phyloP scores from a whole-genome alignment of 1,140 invertebrate species.

The Matsumurasca onukii region DNA sequence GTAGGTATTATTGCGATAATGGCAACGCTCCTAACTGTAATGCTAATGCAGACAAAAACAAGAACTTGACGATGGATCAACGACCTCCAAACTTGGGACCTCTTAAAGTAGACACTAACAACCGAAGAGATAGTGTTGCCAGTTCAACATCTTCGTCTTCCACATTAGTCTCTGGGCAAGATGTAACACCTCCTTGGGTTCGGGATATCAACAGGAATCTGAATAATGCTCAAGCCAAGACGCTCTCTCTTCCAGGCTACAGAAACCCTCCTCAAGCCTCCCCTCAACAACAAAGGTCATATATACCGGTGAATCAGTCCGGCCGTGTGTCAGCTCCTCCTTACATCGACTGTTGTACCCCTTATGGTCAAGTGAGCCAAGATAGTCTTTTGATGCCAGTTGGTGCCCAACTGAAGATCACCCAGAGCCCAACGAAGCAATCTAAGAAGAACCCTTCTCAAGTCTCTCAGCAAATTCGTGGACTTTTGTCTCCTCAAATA shows the following conservation, averaged over 20 bases:
- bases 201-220: constrained; percentile 15
- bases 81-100: not conserved
- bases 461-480: constrained; percentile 24
- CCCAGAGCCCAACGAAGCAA: not conserved
- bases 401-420: constrained; percentile 9
- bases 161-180: constrained; percentile 22
- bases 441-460: not conserved
- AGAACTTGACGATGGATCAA: not conserved
- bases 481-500: constrained; percentile 9
- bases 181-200: constrained; percentile 8
- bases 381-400: constrained; percentile 19
- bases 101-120: constrained; percentile 26
- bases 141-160: constrained; percentile 30
- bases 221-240: constrained; percentile 3
- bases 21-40: not conserved
- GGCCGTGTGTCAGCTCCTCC: constrained; percentile 32
- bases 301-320: constrained; percentile 26
- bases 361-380: constrained; percentile 6
- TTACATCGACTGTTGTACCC: constrained; percentile 17
- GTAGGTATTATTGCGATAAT: constrained; percentile 5
- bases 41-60: constrained; percentile 14
- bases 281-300: not conserved
- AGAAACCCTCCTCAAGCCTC: constrained; percentile 9
- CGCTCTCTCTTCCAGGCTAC: constrained; percentile 15
- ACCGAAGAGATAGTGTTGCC: constrained; percentile 20